A percentile compares a stretch with the other conserved stretches of the same genome.
Evolutionary conservation across 1,140 invertebrate genomes (phyloP).

Genomic region (Cyclargus thomasi): DNA sequence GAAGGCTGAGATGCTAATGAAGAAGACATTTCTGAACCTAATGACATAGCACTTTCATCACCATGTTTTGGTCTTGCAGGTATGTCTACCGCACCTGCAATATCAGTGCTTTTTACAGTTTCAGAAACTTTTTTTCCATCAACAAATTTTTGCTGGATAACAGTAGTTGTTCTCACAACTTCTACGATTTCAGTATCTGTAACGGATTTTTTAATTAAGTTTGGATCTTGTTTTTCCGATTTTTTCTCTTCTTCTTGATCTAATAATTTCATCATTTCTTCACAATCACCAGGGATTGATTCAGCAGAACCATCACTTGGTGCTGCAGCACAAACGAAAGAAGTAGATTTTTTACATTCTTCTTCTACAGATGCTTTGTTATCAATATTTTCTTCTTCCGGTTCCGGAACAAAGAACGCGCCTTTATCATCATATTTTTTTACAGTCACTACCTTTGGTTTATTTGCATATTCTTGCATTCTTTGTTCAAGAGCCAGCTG

Average conservation of each 20-base stretch:
- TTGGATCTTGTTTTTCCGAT: conserved; percentile 37
- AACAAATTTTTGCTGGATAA: conserved; percentile 73
- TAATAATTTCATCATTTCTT: conserved; percentile 71
- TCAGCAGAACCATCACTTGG: conserved; percentile 72
- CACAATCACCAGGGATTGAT: conserved; percentile 67
- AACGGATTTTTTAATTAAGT: conserved; percentile 31
- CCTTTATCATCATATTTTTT: conserved; percentile 70
- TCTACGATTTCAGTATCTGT: conserved; percentile 60
- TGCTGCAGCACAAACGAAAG: conserved; percentile 74
- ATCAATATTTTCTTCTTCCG: conserved; percentile 43
- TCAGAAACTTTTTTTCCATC: conserved; percentile 76
- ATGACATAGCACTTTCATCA: conserved; percentile 60
- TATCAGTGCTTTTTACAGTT: conserved; percentile 67
- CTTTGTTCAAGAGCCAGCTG: conserved; percentile 68
- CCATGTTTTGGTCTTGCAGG: conserved; percentile 47
- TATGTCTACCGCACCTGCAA: conserved; percentile 62
- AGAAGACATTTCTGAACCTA: conserved; percentile 72
- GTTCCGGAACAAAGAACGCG: conserved; percentile 67
- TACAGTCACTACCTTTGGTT: conserved; percentile 64
- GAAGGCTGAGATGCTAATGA: conserved; percentile 72
- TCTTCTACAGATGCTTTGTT: conserved; percentile 41
- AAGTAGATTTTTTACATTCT: conserved; percentile 60
- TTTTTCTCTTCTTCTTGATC: conserved; percentile 62
- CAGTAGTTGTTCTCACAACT: conserved; percentile 75
- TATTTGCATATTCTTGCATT: conserved; percentile 47